Percentiles rank a stretch among this genome's conserved stretches.
phyloP scores from a whole-genome alignment of 2,113 vertebrate genomes.

The Bos taurus region DNA sequence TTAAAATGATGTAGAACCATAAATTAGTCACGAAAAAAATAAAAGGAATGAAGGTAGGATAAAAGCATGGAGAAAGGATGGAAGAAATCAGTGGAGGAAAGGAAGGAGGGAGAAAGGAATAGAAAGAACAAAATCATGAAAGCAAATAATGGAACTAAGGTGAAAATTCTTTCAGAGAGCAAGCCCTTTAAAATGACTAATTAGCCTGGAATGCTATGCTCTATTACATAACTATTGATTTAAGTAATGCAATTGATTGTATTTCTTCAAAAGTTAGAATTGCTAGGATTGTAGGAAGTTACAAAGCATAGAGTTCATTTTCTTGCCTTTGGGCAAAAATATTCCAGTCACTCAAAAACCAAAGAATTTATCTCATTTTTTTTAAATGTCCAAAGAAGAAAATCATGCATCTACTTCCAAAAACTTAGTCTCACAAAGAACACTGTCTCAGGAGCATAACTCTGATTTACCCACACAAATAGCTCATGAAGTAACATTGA shows the following conservation, averaged over 20 bases:
- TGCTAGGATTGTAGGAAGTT: background rate
- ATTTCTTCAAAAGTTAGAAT: background rate
- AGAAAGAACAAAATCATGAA: background rate
- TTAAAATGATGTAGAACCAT: background rate
- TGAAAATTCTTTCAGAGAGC: slow-evolving; percentile 21
- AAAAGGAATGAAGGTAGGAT: background rate
- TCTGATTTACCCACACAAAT: background rate
- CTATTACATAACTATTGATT: slow-evolving; percentile 19
- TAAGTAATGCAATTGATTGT: background rate
- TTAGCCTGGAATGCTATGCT: background rate
- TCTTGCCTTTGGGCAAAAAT: background rate
- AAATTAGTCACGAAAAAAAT: background rate
- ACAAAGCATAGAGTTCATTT: background rate
- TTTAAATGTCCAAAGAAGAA: background rate
- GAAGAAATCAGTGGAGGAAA: background rate
- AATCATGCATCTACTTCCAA: background rate
- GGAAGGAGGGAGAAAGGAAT: background rate
- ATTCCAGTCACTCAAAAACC: background rate
- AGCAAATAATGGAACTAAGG: background rate
- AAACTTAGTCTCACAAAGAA: background rate
- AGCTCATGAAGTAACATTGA: background rate
- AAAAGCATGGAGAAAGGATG: background rate
- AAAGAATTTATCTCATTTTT: background rate
- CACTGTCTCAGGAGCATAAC: background rate
- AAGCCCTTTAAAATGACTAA: slow-evolving; percentile 47